Evolutionary conservation across 2,113 vertebrate species (phyloP), one percentile per base, ranked within the genome.

Genomic region (Solenodon paradoxus): DNA sequence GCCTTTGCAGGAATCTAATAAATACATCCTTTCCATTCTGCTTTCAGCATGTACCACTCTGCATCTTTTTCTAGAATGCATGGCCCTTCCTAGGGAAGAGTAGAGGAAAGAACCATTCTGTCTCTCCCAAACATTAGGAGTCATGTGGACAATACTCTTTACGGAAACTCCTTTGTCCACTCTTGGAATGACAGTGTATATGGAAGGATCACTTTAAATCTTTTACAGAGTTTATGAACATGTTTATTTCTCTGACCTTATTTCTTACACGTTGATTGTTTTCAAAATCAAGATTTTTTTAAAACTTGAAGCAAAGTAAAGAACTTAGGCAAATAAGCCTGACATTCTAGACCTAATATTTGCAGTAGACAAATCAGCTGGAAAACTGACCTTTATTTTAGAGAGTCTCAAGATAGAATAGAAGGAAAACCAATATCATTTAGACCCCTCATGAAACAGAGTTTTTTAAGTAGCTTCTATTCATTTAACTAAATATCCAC

Each of bases 201-300:
- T 13, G 3, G 63, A 82, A 63, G 61, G 68, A 78, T 80, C 64
- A 12, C 61, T 81, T 35, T 42, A 79, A 47, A 13, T 64, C 68
- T 90, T 13, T 51, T 80, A 49, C 3, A 57, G 47, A 72, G 38
- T 10, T 93, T 69, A 68, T 11, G 47, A 85, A 49, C 22, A 30
- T 45, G 68, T 74, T 72, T 84, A 15, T 77, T 77, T 92, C 45
- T 92, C 47, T 51, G 19, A 75, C 40, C 35, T 20, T 55, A 28
- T 71, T 91, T 87, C n/a, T 95, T 82, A 79, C 40, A 53, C 38
- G 53, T 84, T 38, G 10, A 40, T 81, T 64, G 35, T 77, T 88
- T 93, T 93, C 32, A n/a, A 94, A 94, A 88, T 87, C 8, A 61
- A 85, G 32, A 74, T 96, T 86, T 55, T 84, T 84, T 81, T 59